Base-by-base conservation (phyloP, 2,797 vertebrate genomes). In the Notolabrus celidotus region DNA sequence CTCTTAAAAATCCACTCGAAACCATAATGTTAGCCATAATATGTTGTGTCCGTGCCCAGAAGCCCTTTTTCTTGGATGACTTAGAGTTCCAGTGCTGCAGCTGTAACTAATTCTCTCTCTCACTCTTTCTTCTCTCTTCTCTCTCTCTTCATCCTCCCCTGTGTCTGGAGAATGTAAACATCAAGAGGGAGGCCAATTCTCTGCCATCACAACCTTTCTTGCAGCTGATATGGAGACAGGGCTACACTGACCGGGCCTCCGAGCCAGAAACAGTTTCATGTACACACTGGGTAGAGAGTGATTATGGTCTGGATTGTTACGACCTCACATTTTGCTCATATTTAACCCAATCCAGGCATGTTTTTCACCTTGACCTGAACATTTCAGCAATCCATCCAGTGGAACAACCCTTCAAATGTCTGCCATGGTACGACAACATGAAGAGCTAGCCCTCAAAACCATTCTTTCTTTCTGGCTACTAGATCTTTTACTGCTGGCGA, bases 111-210 rank as follows among this genome's bases (percentile, higher is more conserved):
- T 84, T 84, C 59, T 62, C 60, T 58, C 51, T 19, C 58, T 70
- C 17, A 64, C 22, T 42, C 17, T 72, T 34, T 41, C 16, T 54
- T 20, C 52, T 27, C 46, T 79, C 54, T 47, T 20, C 49, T 27
- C 46, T 80, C 54, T 50, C 46, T 53, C 53, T 57, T 61, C 51
- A 23, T 84, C 77, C 80, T 79, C 72, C 71, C 71, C 20, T 67
- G 65, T 69, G 76, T 79, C 83, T 79, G 71, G 68, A 85, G 67
- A 90, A 82, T 86, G 88, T 91, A 87, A 91, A 89, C 80, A 86
- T 59, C 19, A 20, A 53, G 68, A 54, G 67, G 78, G 81, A 83
- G 60, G 65, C 61, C 47, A 69, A n/a, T 56, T 67, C 63, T 1
- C 77, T 82, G 68, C 76, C 64, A 65, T 80, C 58, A 27, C 68